These are phyloP conservation scores for Pterostichus madidus DNA, from an alignment of 2,888 invertebrate genomes.

Conservation along the genomic window DNA sequence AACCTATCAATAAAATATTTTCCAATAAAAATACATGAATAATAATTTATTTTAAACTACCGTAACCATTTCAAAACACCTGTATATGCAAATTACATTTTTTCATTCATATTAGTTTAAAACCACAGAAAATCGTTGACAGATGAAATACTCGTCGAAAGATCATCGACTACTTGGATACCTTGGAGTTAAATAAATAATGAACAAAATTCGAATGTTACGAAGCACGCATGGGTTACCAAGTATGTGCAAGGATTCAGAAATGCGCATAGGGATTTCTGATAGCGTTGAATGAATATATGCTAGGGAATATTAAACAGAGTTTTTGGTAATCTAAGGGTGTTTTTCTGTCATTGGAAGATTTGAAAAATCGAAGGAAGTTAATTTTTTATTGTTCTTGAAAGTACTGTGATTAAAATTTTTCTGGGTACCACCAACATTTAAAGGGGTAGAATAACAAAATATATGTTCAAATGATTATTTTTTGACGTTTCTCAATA, in stretches of 20 bases:
- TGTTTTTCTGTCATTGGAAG: too few species aligned
- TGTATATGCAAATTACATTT: conserved; percentile 24
- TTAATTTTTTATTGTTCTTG: too few species aligned
- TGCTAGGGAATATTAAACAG: too few species aligned
- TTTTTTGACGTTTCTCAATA: too few species aligned
- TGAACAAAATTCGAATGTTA: conserved; percentile 2
- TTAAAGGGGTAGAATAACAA: too few species aligned
- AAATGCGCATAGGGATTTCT: not conserved
- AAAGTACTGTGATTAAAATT: too few species aligned
- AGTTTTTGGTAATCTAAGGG: too few species aligned
- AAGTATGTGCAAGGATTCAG: not conserved
- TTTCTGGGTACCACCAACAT: too few species aligned
- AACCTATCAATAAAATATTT: conserved; percentile 22
- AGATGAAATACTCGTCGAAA: conserved; percentile 7
- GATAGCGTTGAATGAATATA: not conserved
- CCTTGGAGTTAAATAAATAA: conserved; percentile 11
- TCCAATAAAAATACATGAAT: conserved; percentile 19
- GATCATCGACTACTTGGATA: conserved; percentile 15
- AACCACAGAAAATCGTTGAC: not conserved
- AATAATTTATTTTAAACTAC: conserved; percentile 27
- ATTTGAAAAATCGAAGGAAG: too few species aligned
- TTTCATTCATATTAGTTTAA: not conserved
- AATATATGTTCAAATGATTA: too few species aligned
- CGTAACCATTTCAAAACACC: conserved; percentile 15
- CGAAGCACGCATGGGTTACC: not conserved